phyloP scores from a whole-genome alignment of 2,797 vertebrate species.

The Sebastes trivittatus region DNA sequence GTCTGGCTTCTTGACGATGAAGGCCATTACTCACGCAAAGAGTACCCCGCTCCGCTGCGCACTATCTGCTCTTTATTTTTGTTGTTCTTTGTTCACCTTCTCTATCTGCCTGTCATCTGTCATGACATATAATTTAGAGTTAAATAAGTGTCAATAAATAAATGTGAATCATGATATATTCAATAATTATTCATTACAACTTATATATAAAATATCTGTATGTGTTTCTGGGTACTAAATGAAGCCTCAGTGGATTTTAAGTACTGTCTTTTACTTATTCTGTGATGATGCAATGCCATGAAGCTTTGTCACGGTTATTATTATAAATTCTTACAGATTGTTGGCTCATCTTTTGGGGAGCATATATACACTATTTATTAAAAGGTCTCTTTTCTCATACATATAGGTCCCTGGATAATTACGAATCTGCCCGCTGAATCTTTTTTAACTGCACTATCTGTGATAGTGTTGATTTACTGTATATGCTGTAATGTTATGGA shows the following conservation, averaged over 20 bases:
- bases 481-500: background rate
- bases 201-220: background rate
- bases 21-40: slow-evolving; percentile 71
- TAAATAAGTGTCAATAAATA: slow-evolving; percentile 14
- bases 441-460: background rate
- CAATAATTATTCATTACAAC: background rate
- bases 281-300: slow-evolving; percentile 7
- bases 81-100: slow-evolving; percentile 1
- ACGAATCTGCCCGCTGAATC: background rate
- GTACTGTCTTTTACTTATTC: background rate
- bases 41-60: background rate
- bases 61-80: slow-evolving; percentile 12
- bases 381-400: background rate
- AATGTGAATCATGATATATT: background rate
- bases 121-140: background rate
- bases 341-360: slow-evolving; percentile 7
- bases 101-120: slow-evolving; percentile 8
- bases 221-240: background rate
- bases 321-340: slow-evolving; percentile 8
- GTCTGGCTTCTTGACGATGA: slow-evolving; percentile 68
- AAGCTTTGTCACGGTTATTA: background rate
- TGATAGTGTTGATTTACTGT: background rate
- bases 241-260: background rate
- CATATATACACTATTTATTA: background rate
- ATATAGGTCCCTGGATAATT: background rate